These are phyloP conservation scores for Perca flavescens DNA, from an alignment of 2,113 vertebrate genomes.

Conservation along the genomic window DNA sequence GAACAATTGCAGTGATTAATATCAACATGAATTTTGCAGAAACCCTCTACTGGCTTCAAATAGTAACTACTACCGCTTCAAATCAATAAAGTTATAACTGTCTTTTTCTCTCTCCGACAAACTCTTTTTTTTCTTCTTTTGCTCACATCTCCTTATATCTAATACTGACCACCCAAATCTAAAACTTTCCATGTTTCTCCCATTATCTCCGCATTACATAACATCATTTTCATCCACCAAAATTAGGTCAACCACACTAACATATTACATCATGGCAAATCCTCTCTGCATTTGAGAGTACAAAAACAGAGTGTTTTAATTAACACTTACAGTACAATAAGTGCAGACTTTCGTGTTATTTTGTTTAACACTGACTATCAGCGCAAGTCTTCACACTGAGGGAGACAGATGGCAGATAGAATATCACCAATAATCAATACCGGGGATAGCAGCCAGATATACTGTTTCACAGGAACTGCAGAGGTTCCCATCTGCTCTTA, in stretches of 20 bases:
- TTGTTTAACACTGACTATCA: slow-evolving; percentile 38
- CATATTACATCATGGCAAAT: slow-evolving; percentile 63
- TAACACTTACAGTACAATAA: background rate
- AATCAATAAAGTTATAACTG: slow-evolving; percentile 61
- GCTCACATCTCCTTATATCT: slow-evolving; percentile 41
- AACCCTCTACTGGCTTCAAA: slow-evolving; percentile 78
- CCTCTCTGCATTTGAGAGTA: slow-evolving; percentile 38
- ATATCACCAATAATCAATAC: slow-evolving; percentile 57
- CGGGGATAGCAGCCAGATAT: slow-evolving; percentile 5
- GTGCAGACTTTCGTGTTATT: slow-evolving; percentile 10
- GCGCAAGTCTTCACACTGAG: slow-evolving; percentile 22
- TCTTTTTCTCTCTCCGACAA: slow-evolving; percentile 9
- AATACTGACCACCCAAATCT: slow-evolving; percentile 59
- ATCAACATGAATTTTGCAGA: slow-evolving; percentile 75
- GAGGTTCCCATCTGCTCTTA: slow-evolving; percentile 42
- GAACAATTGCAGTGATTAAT: slow-evolving; percentile 74
- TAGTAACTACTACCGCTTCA: slow-evolving; percentile 67
- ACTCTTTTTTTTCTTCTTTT: slow-evolving; percentile 1
- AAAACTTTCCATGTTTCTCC: slow-evolving; percentile 53
- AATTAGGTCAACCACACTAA: slow-evolving; percentile 71
- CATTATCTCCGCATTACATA: slow-evolving; percentile 63
- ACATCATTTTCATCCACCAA: slow-evolving; percentile 62
- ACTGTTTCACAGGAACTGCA: slow-evolving; percentile 41
- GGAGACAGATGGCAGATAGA: slow-evolving; percentile 33
- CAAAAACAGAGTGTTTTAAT: slow-evolving; percentile 2